phyloP scores from a whole-genome alignment of 2,888 invertebrate genomes.

The Stegophylla sp. region DNA sequence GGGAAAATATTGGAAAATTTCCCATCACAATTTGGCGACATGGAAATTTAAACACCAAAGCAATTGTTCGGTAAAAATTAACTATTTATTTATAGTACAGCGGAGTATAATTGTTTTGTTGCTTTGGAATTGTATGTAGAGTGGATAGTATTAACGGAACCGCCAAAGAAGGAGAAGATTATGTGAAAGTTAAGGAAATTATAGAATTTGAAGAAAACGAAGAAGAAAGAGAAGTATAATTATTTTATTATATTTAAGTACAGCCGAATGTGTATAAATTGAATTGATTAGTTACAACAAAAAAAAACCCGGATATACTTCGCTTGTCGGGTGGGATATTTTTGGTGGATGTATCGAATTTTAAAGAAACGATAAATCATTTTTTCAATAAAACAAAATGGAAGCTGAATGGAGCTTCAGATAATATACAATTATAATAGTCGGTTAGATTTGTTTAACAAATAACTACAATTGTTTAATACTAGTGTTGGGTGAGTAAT shows the following conservation, averaged over 20 bases:
- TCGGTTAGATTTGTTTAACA: no score
- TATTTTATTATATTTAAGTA: neutral
- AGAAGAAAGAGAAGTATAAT: constrained; percentile 65
- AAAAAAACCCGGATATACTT: no score
- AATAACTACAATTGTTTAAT: no score
- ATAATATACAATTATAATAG: no score
- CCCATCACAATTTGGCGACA: constrained; percentile 66
- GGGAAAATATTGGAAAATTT: constrained; percentile 68
- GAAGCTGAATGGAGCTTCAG: no score
- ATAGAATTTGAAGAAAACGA: constrained; percentile 68
- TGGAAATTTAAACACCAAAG: constrained; percentile 66
- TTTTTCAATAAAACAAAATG: no score
- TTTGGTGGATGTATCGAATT: no score
- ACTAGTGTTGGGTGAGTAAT: no score
- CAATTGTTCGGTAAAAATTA: constrained; percentile 65
- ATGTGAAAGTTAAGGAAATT: constrained; percentile 67
- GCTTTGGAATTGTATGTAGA: constrained; percentile 63
- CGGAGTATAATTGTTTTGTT: neutral
- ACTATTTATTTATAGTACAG: neutral
- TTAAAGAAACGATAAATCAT: no score
- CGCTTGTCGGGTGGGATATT: no score
- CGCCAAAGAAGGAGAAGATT: constrained; percentile 69
- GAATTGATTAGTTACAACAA: no score
- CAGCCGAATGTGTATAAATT: no score
- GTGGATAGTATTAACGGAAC: constrained; percentile 70